These are phyloP conservation scores for Pachypsylla venusta DNA, from an alignment of 1,140 invertebrate species.

Conservation along the genomic window DNA sequence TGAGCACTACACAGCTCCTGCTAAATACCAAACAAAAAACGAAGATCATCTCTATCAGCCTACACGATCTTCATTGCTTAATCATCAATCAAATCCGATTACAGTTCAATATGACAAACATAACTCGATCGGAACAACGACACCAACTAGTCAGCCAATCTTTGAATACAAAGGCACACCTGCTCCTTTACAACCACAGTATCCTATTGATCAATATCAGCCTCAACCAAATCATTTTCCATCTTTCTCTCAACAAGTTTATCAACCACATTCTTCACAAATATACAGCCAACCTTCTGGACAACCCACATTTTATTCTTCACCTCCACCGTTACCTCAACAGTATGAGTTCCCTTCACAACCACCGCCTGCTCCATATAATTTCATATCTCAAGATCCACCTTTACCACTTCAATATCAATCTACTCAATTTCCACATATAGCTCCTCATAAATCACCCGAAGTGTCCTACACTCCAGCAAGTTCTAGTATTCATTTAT, in stretches of 20 bases:
- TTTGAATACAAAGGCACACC: not conserved
- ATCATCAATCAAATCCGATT: not conserved
- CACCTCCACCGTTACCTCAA: not conserved
- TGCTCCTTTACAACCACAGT: not conserved
- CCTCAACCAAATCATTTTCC: not conserved
- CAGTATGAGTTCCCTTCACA: not conserved
- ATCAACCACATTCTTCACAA: not conserved
- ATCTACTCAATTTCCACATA: not conserved
- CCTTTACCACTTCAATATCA: not conserved
- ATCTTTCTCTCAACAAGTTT: not conserved
- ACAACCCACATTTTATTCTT: not conserved
- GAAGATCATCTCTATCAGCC: constrained; percentile 2
- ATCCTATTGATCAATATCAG: not conserved
- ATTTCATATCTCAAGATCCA: not conserved
- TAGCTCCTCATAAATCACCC: not conserved
- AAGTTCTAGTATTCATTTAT: not conserved
- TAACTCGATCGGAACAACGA: not conserved
- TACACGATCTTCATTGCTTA: not conserved
- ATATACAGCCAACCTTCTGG: not conserved
- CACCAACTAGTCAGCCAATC: not conserved
- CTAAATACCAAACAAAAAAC: not conserved
- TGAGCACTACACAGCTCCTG: not conserved
- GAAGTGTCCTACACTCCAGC: not conserved
- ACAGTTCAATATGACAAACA: not conserved
- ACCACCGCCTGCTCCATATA: not conserved